phyloP scores from a whole-genome alignment of 2,797 vertebrate genomes.

The Alfaro cultratus region DNA sequence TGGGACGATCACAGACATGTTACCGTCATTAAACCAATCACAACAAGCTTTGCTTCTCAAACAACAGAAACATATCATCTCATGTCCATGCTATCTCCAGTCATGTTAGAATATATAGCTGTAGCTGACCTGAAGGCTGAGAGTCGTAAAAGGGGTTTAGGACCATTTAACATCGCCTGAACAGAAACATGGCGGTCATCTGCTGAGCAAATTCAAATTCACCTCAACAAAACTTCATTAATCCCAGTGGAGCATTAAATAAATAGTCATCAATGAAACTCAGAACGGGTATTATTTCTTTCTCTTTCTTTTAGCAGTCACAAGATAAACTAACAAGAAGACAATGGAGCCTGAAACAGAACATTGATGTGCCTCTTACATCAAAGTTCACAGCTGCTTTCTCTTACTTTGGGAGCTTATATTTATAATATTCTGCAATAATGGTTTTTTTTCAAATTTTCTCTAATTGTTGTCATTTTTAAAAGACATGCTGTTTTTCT shows the following conservation, averaged over 20 bases:
- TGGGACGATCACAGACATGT: conserved; percentile 59
- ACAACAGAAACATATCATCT: background rate
- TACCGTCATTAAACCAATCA: background rate
- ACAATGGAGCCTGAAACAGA: background rate
- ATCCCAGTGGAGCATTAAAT: too few relatives aligned
- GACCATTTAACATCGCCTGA: background rate
- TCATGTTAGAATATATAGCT: too few relatives aligned
- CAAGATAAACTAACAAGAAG: background rate
- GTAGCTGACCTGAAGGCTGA: too few relatives aligned
- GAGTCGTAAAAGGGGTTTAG: background rate
- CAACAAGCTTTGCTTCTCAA: background rate
- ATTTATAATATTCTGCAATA: background rate
- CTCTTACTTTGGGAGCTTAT: background rate
- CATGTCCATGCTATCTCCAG: background rate
- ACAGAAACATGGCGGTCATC: background rate
- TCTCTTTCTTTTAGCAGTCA: background rate
- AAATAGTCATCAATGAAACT: too few relatives aligned
- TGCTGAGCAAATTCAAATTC: background rate
- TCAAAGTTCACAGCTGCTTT: background rate
- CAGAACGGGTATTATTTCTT: too few relatives aligned
- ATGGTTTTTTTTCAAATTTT: background rate
- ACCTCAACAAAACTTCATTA: too few relatives aligned
- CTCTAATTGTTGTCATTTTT: background rate
- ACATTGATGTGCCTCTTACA: background rate
- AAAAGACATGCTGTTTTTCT: background rate